phyloP scores from a whole-genome alignment of 2,888 invertebrate genomes.

The Idaea aversata region DNA sequence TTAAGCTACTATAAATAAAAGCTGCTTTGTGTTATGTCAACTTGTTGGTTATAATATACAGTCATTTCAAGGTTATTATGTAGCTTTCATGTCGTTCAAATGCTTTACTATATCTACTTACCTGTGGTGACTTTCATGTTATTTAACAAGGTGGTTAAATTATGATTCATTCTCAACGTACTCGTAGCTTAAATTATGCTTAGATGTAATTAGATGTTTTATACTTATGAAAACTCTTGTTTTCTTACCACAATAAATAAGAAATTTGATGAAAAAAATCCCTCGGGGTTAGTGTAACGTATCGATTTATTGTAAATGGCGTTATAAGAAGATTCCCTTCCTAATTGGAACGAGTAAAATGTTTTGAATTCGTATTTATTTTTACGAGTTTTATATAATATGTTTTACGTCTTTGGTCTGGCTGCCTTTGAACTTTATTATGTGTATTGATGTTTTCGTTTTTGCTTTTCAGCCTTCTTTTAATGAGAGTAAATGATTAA shows the following conservation, averaged over 20 bases:
- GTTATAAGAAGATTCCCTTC: constrained; percentile 46
- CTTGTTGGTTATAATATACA: not conserved
- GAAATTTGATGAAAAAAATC: constrained; percentile 34
- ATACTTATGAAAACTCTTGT: not conserved
- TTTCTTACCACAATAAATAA: constrained; percentile 9
- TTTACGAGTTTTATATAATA: constrained; percentile 16
- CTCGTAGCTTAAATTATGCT: not conserved
- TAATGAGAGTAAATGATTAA: constrained; percentile 11
- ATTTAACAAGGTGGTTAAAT: not conserved
- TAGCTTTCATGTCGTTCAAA: not conserved
- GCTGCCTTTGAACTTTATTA: constrained; percentile 40
- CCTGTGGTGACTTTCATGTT: not conserved
- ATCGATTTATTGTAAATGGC: constrained; percentile 43
- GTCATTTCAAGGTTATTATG: not conserved
- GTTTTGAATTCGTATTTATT: constrained; percentile 37
- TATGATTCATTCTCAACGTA: not conserved
- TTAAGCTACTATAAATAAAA: not conserved
- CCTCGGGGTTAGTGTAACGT: constrained; percentile 31
- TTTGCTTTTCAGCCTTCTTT: constrained; percentile 7
- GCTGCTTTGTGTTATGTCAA: not conserved
- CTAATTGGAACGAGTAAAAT: constrained; percentile 47
- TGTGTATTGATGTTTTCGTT: constrained; percentile 9
- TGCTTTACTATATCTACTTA: not conserved
- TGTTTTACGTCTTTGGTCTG: constrained; percentile 24
- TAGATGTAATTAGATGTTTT: not conserved